A percentile compares a stretch with the other conserved stretches of the same genome.
Evolutionary conservation across 2,797 vertebrate species (phyloP).

Genomic region (Hippocampus kuda): DNA sequence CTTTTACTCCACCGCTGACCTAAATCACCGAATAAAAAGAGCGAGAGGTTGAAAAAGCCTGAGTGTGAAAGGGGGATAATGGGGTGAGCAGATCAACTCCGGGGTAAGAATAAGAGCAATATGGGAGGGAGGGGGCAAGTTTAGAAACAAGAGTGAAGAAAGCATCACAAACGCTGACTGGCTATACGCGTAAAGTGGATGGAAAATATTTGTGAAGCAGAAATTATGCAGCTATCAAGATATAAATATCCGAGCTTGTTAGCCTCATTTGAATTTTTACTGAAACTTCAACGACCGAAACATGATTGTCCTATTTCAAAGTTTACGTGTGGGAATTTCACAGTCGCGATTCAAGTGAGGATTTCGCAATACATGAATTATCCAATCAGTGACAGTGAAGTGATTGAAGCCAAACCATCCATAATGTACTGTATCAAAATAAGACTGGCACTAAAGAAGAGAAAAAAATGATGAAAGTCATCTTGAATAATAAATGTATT

Average conservation of each 20-base stretch:
- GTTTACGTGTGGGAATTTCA: background rate
- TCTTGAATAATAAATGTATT: too few relatives aligned
- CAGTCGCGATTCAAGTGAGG: background rate
- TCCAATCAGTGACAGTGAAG: background rate
- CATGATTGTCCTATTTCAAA: constrained; percentile 1
- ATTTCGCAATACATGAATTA: background rate
- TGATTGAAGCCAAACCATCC: background rate
- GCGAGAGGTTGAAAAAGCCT: constrained; percentile 15
- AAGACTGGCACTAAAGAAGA: too few relatives aligned
- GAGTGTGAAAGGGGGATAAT: constrained; percentile 10
- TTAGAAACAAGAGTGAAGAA: constrained; percentile 11
- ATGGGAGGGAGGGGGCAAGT: background rate
- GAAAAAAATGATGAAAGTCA: too few relatives aligned
- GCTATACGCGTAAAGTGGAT: constrained; percentile 1
- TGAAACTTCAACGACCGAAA: constrained; percentile 5
- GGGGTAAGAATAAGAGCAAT: constrained; percentile 9
- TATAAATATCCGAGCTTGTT: constrained; percentile 59
- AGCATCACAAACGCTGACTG: background rate
- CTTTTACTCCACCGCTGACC: constrained; percentile 70
- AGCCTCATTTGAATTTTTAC: constrained; percentile 48
- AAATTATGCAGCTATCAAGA: constrained; percentile 45
- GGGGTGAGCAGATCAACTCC: constrained; percentile 15
- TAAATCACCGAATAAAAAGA: constrained; percentile 65
- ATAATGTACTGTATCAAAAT: background rate
- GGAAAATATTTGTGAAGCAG: constrained; percentile 42